Percentiles rank a stretch among this genome's conserved stretches.
These are phyloP conservation scores for Heliconius melpomene DNA, from an alignment of 1,140 invertebrate species.

Conservation along the genomic window DNA sequence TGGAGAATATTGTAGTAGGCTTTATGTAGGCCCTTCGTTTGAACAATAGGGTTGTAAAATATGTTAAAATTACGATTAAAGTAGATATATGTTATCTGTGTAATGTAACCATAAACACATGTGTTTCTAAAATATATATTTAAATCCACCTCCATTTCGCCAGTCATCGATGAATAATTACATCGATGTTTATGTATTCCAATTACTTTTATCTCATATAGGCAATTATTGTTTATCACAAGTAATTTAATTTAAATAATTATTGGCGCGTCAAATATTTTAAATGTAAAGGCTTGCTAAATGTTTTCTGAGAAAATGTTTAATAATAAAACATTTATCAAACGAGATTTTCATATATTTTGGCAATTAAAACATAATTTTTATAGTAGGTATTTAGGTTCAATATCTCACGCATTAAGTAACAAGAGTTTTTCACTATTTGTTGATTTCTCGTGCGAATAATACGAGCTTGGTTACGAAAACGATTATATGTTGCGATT, in stretches of 20 bases:
- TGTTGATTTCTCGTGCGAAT: not conserved
- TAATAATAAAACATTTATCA: not conserved
- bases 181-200: not conserved
- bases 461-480: constrained; percentile 1
- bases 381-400: not conserved
- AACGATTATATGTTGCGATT: constrained; percentile 51
- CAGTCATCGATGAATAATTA: not conserved
- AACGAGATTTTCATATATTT: not conserved
- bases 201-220: not conserved
- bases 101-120: not conserved
- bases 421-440: not conserved
- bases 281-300: not conserved
- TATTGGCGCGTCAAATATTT: not conserved
- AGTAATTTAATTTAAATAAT: not conserved
- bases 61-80: not conserved
- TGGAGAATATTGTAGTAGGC: not conserved
- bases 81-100: not conserved
- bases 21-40: not conserved
- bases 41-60: not conserved
- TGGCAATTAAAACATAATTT: not conserved
- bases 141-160: not conserved
- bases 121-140: not conserved
- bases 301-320: not conserved
- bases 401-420: not conserved
- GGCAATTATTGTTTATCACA: not conserved